Base-by-base conservation (phyloP, 2,113 vertebrate genomes). In the Pangasianodon hypophthalmus region DNA sequence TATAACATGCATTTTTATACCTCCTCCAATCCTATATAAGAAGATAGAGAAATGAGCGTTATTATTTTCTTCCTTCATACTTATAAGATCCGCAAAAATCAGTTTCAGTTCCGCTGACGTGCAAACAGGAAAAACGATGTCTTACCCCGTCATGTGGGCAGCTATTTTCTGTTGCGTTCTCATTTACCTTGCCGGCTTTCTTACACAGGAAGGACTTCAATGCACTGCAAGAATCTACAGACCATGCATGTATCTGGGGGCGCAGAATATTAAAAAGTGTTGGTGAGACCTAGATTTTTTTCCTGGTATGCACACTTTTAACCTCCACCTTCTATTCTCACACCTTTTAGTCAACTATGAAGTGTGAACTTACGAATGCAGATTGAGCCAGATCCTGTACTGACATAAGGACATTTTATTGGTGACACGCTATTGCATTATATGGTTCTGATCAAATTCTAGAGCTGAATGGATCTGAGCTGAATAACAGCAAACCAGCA, bases 1-100 rank as follows among this genome's bases (percentile, higher is more conserved):
- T 95, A 93, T 98, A 99, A 93, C 98, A 99, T 86, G 96, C 95
- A 92, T 97, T 95, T 88, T 97, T 96, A 52, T 99, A 97, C 92
- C 95, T 97, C 90, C 94, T 97, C 98, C 97, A 99, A 6, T 95
- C 96, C 98, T 99, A 89, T 80, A n/a, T 56, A 79, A 48, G 19
- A 41, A 48, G 1, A 85, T 0, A 79, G 46, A 84, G 10, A 91
- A 73, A 84, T 3, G 26, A 41, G 21, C 1, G 4, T 54, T n/a
- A n/a, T 19, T 19, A 56, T 0, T 52, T 7, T 41, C 16, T 11
- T 14, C 24, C 2, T n/a, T 56, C 2, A 26, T 44, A 21, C 14
- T 37, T 56, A n/a, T 16, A 2, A 29, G n/a, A 26, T 77, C 11
- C 41, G 37, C 3, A 32, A 18, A 54, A 41, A 50, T n/a, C 0